Conservation (phyloP, 2,888 invertebrate species). For the Brachypterus glaber region DNA sequence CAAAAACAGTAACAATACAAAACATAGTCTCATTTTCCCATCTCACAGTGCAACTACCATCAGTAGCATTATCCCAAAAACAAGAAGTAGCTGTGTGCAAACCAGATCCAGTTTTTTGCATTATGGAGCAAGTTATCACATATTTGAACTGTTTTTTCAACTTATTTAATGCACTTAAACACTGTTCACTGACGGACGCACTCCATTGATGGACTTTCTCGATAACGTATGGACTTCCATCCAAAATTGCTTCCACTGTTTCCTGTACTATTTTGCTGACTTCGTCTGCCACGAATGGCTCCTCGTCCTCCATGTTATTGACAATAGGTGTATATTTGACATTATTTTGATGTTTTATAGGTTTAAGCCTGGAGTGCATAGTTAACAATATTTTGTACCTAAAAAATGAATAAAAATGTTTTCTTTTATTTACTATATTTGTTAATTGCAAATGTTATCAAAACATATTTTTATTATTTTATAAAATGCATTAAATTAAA, state of each 20-base stretch:
- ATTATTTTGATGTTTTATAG: background rate
- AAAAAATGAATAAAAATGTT: background rate
- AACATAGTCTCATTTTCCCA: slow-evolving; percentile 86
- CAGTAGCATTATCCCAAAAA: slow-evolving; percentile 74
- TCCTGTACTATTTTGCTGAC: slow-evolving; percentile 67
- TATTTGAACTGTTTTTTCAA: slow-evolving; percentile 76
- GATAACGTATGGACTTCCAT: slow-evolving; percentile 59
- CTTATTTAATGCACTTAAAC: slow-evolving; percentile 60
- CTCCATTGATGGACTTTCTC: slow-evolving; percentile 65
- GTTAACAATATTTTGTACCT: slow-evolving; percentile 2
- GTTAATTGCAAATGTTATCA: no score
- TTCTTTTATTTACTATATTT: no score
- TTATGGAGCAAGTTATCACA: slow-evolving; percentile 72
- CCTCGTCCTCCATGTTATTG: slow-evolving; percentile 39
- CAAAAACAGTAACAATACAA: slow-evolving; percentile 75
- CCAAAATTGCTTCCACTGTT: slow-evolving; percentile 63
- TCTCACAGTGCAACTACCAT: slow-evolving; percentile 71
- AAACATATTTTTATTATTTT: no score
- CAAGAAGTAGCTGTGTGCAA: slow-evolving; percentile 75
- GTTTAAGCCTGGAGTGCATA: slow-evolving; percentile 1
- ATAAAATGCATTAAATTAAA: no score
- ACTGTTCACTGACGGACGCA: slow-evolving; percentile 64
- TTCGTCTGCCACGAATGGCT: slow-evolving; percentile 59
- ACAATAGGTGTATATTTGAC: background rate
- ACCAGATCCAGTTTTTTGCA: slow-evolving; percentile 77